phyloP scores from a whole-genome alignment of 2,888 invertebrate species.

The Spisula subtruncata region DNA sequence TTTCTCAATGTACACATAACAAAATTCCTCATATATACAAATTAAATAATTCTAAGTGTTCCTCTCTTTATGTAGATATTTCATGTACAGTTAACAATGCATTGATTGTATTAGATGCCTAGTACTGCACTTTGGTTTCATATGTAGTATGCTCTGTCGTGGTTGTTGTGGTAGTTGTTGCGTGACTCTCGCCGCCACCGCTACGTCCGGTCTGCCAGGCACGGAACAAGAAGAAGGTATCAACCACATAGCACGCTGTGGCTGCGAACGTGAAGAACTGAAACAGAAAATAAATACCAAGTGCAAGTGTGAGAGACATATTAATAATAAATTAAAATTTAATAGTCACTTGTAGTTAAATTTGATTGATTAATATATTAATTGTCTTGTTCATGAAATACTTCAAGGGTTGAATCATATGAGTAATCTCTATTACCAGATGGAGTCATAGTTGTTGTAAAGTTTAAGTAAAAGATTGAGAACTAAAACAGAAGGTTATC shows the following conservation, averaged over 20 bases:
- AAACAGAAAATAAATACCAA: slow-evolving; percentile 30
- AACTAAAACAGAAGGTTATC: too few relatives aligned
- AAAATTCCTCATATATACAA: slow-evolving; percentile 25
- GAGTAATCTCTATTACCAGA: too few relatives aligned
- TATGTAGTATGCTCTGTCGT: slow-evolving; percentile 74
- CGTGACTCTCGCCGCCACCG: slow-evolving; percentile 54
- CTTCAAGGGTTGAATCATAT: too few relatives aligned
- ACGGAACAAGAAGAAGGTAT: slow-evolving; percentile 85
- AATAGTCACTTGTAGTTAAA: too few relatives aligned
- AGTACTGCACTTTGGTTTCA: slow-evolving; percentile 82
- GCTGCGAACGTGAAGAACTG: slow-evolving; percentile 86
- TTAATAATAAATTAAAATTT: too few relatives aligned
- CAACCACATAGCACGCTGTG: slow-evolving; percentile 81
- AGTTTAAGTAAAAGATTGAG: too few relatives aligned
- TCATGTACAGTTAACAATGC: background rate
- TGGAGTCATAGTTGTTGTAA: too few relatives aligned
- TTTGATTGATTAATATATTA: too few relatives aligned
- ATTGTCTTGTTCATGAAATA: too few relatives aligned
- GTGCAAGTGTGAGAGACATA: too few relatives aligned
- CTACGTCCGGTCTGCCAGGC: slow-evolving; percentile 79
- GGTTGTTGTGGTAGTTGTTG: slow-evolving; percentile 80
- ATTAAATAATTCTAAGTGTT: background rate
- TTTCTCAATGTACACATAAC: background rate
- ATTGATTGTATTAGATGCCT: background rate
- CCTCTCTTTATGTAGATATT: background rate